Percentiles rank a stretch among this genome's conserved stretches.
phyloP scores from a whole-genome alignment of 2,797 vertebrate species.

The Brotula barbata region DNA sequence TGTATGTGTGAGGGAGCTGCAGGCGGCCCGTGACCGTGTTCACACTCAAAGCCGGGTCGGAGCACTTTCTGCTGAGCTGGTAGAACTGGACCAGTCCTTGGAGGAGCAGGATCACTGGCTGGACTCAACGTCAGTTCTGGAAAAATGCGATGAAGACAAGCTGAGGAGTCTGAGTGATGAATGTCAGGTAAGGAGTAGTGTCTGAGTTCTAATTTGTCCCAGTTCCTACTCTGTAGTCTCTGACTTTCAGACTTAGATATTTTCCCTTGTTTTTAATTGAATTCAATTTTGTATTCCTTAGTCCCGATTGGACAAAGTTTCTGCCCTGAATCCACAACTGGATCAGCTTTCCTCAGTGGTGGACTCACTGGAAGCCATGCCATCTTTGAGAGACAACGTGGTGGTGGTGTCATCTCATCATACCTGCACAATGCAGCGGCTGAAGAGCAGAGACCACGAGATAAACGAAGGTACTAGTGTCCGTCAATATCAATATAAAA shows the following conservation, averaged over 20 bases:
- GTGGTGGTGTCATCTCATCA: constrained; percentile 73
- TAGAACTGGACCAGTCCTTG: constrained; percentile 76
- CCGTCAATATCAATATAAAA: constrained; percentile 2
- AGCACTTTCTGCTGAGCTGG: constrained; percentile 78
- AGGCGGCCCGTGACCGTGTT: constrained; percentile 78
- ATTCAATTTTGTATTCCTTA: constrained; percentile 44
- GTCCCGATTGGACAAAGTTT: constrained; percentile 76
- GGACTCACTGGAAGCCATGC: constrained; percentile 66
- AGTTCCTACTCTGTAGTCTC: constrained; percentile 12
- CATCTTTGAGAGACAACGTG: constrained; percentile 78
- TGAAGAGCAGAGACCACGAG: constrained; percentile 77
- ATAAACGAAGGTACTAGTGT: constrained; percentile 79
- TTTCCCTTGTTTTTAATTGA: too few species aligned
- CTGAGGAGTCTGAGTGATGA: constrained; percentile 73
- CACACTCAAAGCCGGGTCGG: constrained; percentile 79
- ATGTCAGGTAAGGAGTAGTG: constrained; percentile 80
- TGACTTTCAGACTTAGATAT: background rate
- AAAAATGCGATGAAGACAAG: constrained; percentile 54
- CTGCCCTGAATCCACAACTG: constrained; percentile 68
- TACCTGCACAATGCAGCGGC: constrained; percentile 72
- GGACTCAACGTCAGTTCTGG: constrained; percentile 20
- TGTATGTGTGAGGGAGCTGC: constrained; percentile 73
- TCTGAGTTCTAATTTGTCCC: background rate
- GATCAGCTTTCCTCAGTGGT: constrained; percentile 76
- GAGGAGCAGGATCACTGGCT: constrained; percentile 83